Evolutionary conservation across 2,113 vertebrate species (phyloP), one percentile per base, ranked within the genome.

Genomic region (Cygnus buccinator): DNA sequence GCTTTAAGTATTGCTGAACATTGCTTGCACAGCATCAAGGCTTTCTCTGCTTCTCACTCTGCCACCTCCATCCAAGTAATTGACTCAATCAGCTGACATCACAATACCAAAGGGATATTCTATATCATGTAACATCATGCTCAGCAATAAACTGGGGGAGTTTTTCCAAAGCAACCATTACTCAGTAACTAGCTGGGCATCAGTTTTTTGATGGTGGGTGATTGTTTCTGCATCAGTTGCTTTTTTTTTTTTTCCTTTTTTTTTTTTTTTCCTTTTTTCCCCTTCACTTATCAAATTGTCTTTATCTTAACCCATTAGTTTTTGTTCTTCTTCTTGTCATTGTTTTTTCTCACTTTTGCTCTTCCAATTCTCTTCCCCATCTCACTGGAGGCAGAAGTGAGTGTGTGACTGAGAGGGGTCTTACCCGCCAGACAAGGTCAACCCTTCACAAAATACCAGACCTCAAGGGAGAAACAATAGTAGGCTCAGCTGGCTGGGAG

Each of bases 381-480:
- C 31, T 37, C 11, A 25, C 31, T 59, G 35, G 35, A 41, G 22
- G n/a, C 18, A 66, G 18, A 18, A n/a, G 13, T 10, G 50, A 72
- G 15, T n/a, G 22, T 39, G 11, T 7, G 3, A 66, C 18, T 3
- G 1, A 31, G 15, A 6, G 1, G 14, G 23, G 17, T 41, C 35
- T 52, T 68, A 35, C 29, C 3, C 20, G 6, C 9, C 50, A 58
- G 50, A 17, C 22, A 61, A 10, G 43, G 68, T 70, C 16, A 61
- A 13, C 43, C 82, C 31, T 65, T 11, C 18, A 79, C 62, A 66
- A 50, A 87, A 37, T 73, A 2, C 20, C 44, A 52, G 46, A 73
- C 25, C 10, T 57, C 72, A 23, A 68, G 6, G 22, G 67, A 54
- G 19, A 55, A 82, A 68, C 4, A 58, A 26, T 1, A 58, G 5